Percentiles rank a stretch among this genome's conserved stretches.
These are phyloP conservation scores for Stenodera caucasica DNA, from an alignment of 2,888 invertebrate genomes.

Conservation along the genomic window DNA sequence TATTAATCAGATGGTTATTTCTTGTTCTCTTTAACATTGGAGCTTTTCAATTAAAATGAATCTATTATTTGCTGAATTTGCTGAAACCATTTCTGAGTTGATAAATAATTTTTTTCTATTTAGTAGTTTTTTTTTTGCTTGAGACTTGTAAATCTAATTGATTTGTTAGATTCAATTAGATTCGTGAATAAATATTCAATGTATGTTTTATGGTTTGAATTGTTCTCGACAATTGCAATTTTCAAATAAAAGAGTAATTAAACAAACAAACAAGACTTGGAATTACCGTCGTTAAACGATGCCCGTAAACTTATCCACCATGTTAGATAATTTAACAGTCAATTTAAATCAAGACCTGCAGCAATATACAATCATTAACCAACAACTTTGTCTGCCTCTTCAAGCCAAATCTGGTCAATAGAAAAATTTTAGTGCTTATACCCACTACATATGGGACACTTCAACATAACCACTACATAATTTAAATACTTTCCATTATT, in stretches of 20 bases:
- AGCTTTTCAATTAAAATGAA: constrained; percentile 1
- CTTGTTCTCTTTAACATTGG: not conserved
- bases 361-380: constrained; percentile 50
- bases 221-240: not conserved
- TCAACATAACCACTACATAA: constrained; percentile 45
- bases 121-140: too few relatives aligned
- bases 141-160: too few relatives aligned
- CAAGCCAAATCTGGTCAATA: constrained; percentile 42
- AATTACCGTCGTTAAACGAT: constrained; percentile 26
- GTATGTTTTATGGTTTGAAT: not conserved
- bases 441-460: constrained; percentile 39
- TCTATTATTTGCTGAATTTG: not conserved
- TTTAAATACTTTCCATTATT: constrained; percentile 44
- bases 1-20: not conserved
- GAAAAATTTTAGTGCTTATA: constrained; percentile 42
- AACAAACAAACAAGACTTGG: constrained; percentile 16
- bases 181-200: not conserved
- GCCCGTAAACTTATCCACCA: constrained; percentile 35
- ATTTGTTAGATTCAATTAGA: not conserved
- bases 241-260: constrained; percentile 18
- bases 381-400: constrained; percentile 43
- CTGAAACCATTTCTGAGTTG: not conserved
- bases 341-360: constrained; percentile 46
- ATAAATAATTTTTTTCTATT: not conserved
- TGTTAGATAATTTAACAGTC: constrained; percentile 45